Conservation (phyloP, 2,888 invertebrate genomes). For the Lissocephala sabroskyi region DNA sequence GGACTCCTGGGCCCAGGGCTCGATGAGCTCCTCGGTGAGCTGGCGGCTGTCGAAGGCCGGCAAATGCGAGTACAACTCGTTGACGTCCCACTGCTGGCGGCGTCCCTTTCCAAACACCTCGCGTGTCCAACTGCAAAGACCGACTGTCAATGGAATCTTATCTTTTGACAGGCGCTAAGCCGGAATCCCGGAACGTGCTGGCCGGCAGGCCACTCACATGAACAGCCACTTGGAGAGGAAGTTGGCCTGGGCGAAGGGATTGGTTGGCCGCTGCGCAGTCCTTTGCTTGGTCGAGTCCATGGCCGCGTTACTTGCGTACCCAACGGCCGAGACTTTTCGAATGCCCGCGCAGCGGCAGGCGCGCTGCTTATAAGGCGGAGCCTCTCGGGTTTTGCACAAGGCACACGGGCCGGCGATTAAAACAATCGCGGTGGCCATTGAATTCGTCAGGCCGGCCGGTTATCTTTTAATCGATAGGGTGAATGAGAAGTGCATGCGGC, state of each 20-base stretch:
- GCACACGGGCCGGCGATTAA: no score
- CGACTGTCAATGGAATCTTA: slow-evolving; percentile 3
- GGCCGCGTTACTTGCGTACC: no score
- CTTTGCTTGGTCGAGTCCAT: slow-evolving; percentile 49
- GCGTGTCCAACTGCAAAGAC: slow-evolving; percentile 56
- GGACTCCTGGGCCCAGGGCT: slow-evolving; percentile 70
- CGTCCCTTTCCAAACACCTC: slow-evolving; percentile 58
- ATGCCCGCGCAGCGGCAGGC: not conserved
- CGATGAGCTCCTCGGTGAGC: slow-evolving; percentile 71
- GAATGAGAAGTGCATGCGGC: no score
- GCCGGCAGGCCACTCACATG: slow-evolving; percentile 74
- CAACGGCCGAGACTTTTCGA: no score
- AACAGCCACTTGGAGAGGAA: slow-evolving; percentile 78
- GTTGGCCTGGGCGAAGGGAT: slow-evolving; percentile 79
- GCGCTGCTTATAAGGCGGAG: slow-evolving; percentile 20
- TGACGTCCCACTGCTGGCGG: slow-evolving; percentile 43
- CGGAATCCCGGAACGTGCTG: slow-evolving; percentile 14
- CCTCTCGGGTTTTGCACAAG: no score
- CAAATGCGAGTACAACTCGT: slow-evolving; percentile 57
- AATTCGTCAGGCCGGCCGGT: no score
- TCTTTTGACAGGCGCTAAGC: slow-evolving; percentile 2
- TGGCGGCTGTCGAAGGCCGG: slow-evolving; percentile 73
- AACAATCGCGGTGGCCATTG: no score
- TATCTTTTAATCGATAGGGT: no score
- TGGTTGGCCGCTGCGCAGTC: slow-evolving; percentile 69